These are phyloP conservation scores for Andrena hattorfiana DNA, from an alignment of 2,888 invertebrate species.

Conservation along the genomic window DNA sequence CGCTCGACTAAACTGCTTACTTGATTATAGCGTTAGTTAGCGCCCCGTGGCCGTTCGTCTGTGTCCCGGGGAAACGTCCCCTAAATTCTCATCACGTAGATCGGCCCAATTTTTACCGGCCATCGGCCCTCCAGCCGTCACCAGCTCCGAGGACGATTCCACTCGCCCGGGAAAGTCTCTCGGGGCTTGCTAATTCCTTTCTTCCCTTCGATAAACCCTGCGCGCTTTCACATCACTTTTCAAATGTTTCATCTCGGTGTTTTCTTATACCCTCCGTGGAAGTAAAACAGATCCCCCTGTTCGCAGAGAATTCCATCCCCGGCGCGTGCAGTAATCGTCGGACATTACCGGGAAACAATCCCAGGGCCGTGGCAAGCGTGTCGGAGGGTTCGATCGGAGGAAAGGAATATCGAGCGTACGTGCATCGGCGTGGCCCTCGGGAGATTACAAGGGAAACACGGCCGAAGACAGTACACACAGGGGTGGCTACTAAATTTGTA, in stretches of 20 bases:
- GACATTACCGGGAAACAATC: not conserved
- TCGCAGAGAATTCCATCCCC: not conserved
- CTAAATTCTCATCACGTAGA: slow-evolving; percentile 66
- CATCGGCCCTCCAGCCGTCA: slow-evolving; percentile 23
- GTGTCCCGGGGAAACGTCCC: slow-evolving; percentile 25
- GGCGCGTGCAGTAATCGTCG: not conserved
- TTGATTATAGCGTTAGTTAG: slow-evolving; percentile 74
- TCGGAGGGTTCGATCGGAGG: slow-evolving; percentile 5
- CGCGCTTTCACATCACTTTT: too few relatives aligned
- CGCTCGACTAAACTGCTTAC: slow-evolving; percentile 76
- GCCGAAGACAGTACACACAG: slow-evolving; percentile 62
- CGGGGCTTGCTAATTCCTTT: not conserved
- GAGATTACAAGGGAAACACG: slow-evolving; percentile 70
- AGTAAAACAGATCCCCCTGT: not conserved
- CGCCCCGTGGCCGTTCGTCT: slow-evolving; percentile 47
- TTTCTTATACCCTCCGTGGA: not conserved
- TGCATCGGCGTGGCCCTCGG: slow-evolving; percentile 52
- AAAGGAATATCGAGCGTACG: slow-evolving; percentile 55
- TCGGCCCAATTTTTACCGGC: slow-evolving; percentile 49
- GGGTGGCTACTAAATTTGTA: slow-evolving; percentile 61
- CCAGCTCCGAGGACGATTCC: slow-evolving; percentile 27
- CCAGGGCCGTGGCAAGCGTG: not conserved
- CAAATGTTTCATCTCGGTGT: not conserved
- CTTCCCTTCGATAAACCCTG: not conserved
- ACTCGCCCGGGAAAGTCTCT: not conserved